These are phyloP conservation scores for Lepidotrigona ventralis DNA, from an alignment of 1,140 invertebrate genomes.

Conservation along the genomic window DNA sequence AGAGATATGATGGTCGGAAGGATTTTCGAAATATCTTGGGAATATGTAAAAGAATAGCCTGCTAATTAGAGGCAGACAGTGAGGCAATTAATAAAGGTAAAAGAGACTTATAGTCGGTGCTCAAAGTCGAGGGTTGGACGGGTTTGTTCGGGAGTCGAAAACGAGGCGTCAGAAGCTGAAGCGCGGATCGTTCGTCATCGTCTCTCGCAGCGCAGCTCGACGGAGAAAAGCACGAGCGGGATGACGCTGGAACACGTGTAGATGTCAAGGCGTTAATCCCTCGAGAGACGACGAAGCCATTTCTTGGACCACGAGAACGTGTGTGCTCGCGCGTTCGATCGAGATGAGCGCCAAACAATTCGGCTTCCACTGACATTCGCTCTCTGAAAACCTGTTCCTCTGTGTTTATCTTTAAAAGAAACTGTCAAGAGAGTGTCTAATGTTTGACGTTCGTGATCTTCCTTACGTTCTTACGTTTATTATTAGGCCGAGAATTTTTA, in stretches of 20 bases:
- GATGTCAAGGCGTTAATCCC: constrained; percentile 57
- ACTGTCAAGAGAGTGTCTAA: background rate
- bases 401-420: background rate
- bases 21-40: background rate
- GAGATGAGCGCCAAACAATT: constrained; percentile 16
- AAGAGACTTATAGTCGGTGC: background rate
- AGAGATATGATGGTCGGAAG: background rate
- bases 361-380: background rate
- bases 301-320: background rate
- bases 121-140: background rate
- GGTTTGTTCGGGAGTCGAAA: constrained; percentile 7
- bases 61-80: background rate
- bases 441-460: too few species aligned
- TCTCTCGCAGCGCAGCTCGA: constrained; percentile 34
- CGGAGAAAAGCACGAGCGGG: constrained; percentile 38
- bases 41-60: background rate
- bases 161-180: constrained; percentile 35
- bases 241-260: constrained; percentile 58
- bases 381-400: background rate
- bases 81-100: background rate
- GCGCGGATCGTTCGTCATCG: constrained; percentile 50
- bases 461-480: too few species aligned
- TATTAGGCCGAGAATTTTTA: too few species aligned
- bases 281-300: constrained; percentile 48
- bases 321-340: constrained; percentile 27